Base-by-base conservation (phyloP, 2,888 invertebrate genomes). In the Lottia scabra region DNA sequence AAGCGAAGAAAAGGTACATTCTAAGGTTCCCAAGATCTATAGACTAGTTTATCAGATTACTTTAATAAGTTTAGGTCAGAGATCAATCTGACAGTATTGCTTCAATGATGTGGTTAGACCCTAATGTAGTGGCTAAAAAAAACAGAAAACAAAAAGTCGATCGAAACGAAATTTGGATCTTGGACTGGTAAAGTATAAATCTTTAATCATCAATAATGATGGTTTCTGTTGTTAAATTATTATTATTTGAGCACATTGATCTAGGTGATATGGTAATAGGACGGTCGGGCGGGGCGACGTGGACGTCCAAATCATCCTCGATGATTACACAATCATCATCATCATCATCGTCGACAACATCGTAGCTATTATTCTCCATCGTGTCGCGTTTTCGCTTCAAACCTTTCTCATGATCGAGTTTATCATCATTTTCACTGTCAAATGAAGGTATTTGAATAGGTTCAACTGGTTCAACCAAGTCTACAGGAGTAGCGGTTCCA, bases 131-230 rank as follows among this genome's bases (percentile, higher is more conserved):
- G n/a, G n/a, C n/a, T n/a, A n/a, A n/a, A n/a, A n/a, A n/a, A n/a
- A n/a, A n/a, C n/a, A n/a, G n/a, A n/a, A n/a, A n/a, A n/a, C n/a
- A n/a, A n/a, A n/a, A n/a, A n/a, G n/a, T n/a, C n/a, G n/a, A n/a
- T n/a, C n/a, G n/a, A n/a, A n/a, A n/a, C n/a, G n/a, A n/a, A n/a
- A n/a, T n/a, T n/a, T n/a, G n/a, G n/a, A n/a, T n/a, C n/a, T n/a
- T n/a, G n/a, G n/a, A n/a, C n/a, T n/a, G n/a, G n/a, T n/a, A n/a
- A n/a, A n/a, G n/a, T n/a, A n/a, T n/a, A n/a, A n/a, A 38, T 19
- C n/a, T 13, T 45, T 63, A 73, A 38, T 73, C 73, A 44, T 78
- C 78, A 10, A 78, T 76, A 23, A 78, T 71, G n/a, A 78, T 76
- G 8, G 76, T 75, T 30, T 74, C 75, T 26, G 70, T 74, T 23